Conservation (phyloP, 2,888 invertebrate species). For the Drosophila algonquin region DNA sequence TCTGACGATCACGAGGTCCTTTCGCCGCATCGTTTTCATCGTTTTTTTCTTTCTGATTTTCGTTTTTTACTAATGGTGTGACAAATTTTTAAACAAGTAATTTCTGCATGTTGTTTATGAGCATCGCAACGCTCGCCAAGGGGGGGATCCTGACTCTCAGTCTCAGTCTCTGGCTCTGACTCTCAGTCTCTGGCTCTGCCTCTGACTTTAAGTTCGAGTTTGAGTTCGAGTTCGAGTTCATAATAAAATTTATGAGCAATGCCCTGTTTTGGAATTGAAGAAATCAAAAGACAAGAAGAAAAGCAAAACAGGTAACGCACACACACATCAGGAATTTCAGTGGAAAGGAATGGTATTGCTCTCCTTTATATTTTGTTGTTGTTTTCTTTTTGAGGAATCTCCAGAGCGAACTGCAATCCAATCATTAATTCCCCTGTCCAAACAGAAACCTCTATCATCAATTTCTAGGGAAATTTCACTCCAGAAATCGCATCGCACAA, state of each 20-base stretch:
- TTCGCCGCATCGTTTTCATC: constrained; percentile 71
- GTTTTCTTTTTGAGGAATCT: neutral
- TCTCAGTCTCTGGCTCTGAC: neutral
- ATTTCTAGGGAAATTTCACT: constrained; percentile 7
- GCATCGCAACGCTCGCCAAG: constrained; percentile 69
- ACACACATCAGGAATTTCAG: constrained; percentile 43
- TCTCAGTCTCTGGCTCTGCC: too few species aligned
- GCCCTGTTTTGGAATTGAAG: constrained; percentile 47
- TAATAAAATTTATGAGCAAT: constrained; percentile 80
- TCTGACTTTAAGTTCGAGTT: constrained; percentile 1
- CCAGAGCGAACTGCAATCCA: neutral
- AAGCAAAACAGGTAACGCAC: constrained; percentile 10
- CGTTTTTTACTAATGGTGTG: constrained; percentile 80
- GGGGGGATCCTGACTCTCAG: constrained; percentile 39
- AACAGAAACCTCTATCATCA: neutral
- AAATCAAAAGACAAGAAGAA: constrained; percentile 23
- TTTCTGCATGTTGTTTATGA: constrained; percentile 81
- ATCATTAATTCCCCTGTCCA: constrained; percentile 8
- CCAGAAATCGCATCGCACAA: constrained; percentile 14
- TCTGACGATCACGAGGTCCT: constrained; percentile 58
- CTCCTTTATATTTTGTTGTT: constrained; percentile 25
- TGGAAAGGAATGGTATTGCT: constrained; percentile 30
- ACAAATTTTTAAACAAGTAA: constrained; percentile 80
- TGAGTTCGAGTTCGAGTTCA: constrained; percentile 63
- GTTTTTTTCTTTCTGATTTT: constrained; percentile 24